Percentiles rank a stretch among this genome's conserved stretches.
phyloP scores from a whole-genome alignment of 2,888 invertebrate genomes.

The Conops quadrifasciatus region DNA sequence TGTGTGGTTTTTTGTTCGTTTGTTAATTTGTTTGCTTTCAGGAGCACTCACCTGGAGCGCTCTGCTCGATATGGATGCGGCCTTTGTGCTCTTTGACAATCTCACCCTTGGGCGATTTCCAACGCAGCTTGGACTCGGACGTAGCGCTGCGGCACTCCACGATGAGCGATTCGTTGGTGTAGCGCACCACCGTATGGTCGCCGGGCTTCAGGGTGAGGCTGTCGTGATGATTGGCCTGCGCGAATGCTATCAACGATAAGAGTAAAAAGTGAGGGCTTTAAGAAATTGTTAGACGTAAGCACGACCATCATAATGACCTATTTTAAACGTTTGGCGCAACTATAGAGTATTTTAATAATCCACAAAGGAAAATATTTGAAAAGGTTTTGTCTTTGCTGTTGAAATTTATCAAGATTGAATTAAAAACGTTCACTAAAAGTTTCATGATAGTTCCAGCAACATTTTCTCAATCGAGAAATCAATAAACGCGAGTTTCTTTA shows the following conservation, averaged over 20 bases:
- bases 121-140: conserved; percentile 57
- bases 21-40: not conserved
- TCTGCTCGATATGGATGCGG: conserved; percentile 64
- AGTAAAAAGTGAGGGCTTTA: not conserved
- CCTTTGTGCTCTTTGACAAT: conserved; percentile 63
- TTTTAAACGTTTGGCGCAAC: too few relatives aligned
- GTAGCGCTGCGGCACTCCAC: conserved; percentile 61
- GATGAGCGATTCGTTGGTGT: conserved; percentile 65
- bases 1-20: too few relatives aligned
- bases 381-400: too few relatives aligned
- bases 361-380: too few relatives aligned
- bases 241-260: conserved; percentile 49
- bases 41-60: conserved; percentile 52
- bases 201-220: conserved; percentile 59
- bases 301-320: too few relatives aligned
- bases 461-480: too few relatives aligned
- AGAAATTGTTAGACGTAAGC: not conserved
- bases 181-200: conserved; percentile 62
- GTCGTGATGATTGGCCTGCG: conserved; percentile 56
- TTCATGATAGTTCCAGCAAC: too few relatives aligned
- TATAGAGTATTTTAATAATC: too few relatives aligned
- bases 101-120: conserved; percentile 64
- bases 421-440: too few relatives aligned
- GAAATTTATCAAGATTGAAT: too few relatives aligned
- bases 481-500: too few relatives aligned